phyloP scores from a whole-genome alignment of 2,888 invertebrate genomes.

The Brachynemurus nebulosus region DNA sequence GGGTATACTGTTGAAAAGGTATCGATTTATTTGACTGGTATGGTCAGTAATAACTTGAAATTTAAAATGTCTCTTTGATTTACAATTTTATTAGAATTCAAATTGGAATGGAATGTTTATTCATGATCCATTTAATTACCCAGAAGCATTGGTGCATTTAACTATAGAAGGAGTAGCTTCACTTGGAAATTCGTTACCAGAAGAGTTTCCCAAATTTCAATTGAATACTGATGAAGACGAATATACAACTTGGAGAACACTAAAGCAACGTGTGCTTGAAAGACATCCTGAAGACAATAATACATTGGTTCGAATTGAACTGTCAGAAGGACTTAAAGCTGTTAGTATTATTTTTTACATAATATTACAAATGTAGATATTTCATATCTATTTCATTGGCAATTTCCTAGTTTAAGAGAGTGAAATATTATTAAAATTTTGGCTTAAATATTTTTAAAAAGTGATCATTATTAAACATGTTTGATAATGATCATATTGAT shows the following conservation, averaged over 20 bases:
- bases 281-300: constrained; percentile 45
- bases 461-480: no score
- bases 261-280: constrained; percentile 43
- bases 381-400: no score
- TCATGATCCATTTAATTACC: constrained; percentile 53
- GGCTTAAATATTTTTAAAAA: no score
- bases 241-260: constrained; percentile 41
- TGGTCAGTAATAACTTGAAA: not conserved
- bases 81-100: constrained; percentile 33
- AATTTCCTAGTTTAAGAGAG: no score
- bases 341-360: no score
- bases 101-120: constrained; percentile 57
- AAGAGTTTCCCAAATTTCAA: constrained; percentile 35
- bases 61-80: not conserved
- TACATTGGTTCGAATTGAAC: constrained; percentile 46
- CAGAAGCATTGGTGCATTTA: constrained; percentile 56
- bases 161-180: constrained; percentile 51
- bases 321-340: constrained; percentile 46
- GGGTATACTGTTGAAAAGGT: constrained; percentile 62
- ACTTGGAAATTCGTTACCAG: constrained; percentile 19
- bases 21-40: constrained; percentile 15
- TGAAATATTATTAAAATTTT: no score
- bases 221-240: constrained; percentile 47
- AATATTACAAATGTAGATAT: no score
- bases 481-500: no score